These are phyloP conservation scores for Pseudeuparius sepicola DNA, from an alignment of 2,888 invertebrate genomes.

Conservation along the genomic window DNA sequence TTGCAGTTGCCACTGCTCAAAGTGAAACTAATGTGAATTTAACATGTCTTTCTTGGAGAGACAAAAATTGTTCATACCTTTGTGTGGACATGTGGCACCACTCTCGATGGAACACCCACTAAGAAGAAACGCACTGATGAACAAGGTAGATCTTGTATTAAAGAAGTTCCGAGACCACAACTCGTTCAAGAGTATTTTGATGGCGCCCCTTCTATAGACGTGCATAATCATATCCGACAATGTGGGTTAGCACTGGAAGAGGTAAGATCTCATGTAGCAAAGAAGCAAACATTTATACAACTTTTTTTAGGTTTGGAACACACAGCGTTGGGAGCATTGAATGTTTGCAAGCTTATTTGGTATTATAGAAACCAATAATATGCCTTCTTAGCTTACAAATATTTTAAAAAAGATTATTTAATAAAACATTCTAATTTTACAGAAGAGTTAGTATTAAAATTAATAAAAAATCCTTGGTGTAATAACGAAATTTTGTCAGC, in stretches of 20 bases:
- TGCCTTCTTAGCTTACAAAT: slow-evolving; percentile 13
- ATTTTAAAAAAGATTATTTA: slow-evolving; percentile 10
- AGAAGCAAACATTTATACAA: too few species aligned
- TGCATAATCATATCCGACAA: slow-evolving; percentile 20
- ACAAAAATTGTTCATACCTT: too few species aligned
- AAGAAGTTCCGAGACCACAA: slow-evolving; percentile 9
- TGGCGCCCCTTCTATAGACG: slow-evolving; percentile 17
- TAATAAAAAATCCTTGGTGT: too few species aligned
- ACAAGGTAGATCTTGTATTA: slow-evolving; percentile 6
- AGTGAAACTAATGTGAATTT: too few species aligned
- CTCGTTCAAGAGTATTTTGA: slow-evolving; percentile 17
- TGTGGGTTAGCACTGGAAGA: slow-evolving; percentile 17
- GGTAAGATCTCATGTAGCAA: too few species aligned
- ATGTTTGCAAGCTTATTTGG: slow-evolving; percentile 18
- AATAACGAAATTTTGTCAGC: too few species aligned
- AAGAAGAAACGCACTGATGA: slow-evolving; percentile 7
- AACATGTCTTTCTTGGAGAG: too few species aligned
- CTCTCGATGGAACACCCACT: slow-evolving; percentile 6
- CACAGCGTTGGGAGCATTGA: slow-evolving; percentile 18
- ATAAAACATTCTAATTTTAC: slow-evolving; percentile 14
- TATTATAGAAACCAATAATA: slow-evolving; percentile 17
- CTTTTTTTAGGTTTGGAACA: too few species aligned
- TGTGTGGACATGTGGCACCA: slow-evolving; percentile 6
- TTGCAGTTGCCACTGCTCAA: slow-evolving; percentile 7
- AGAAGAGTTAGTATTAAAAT: slow-evolving; percentile 8